Conservation (phyloP, 2,888 invertebrate species). For the Leucozona laternaria region DNA sequence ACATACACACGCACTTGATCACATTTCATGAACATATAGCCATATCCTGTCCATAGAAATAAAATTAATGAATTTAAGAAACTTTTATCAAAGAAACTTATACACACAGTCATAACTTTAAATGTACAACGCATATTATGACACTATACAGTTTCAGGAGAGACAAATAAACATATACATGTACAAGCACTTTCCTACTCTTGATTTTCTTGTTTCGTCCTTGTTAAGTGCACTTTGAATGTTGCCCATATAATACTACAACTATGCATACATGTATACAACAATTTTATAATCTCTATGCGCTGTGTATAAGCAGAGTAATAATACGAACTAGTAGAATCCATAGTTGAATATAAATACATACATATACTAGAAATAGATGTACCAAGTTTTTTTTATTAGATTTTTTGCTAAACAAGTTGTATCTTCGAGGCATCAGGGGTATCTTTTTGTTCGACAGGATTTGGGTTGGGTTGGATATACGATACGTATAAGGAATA, state of each 20-base stretch:
- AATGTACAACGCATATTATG: conserved; percentile 9
- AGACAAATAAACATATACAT: background rate
- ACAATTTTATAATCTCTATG: conserved; percentile 23
- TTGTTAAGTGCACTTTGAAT: conserved; percentile 18
- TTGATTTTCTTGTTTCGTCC: conserved; percentile 12
- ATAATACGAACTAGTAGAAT: conserved; percentile 8
- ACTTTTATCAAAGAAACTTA: conserved; percentile 15
- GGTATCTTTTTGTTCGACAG: background rate
- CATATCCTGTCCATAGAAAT: conserved; percentile 1
- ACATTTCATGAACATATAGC: background rate
- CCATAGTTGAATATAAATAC: background rate
- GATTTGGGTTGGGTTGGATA: background rate
- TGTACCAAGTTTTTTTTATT: background rate
- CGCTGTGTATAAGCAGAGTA: background rate
- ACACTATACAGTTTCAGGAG: background rate
- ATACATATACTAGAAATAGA: background rate
- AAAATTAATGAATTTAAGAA: conserved; percentile 32
- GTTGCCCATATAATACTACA: background rate
- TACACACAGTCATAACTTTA: background rate
- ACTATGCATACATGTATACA: background rate
- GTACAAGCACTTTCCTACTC: background rate
- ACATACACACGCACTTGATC: background rate
- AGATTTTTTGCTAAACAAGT: background rate
- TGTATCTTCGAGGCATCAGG: background rate
- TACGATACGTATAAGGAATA: background rate